Conservation (phyloP, 2,113 vertebrate species). For the Hemiprocne comata region DNA sequence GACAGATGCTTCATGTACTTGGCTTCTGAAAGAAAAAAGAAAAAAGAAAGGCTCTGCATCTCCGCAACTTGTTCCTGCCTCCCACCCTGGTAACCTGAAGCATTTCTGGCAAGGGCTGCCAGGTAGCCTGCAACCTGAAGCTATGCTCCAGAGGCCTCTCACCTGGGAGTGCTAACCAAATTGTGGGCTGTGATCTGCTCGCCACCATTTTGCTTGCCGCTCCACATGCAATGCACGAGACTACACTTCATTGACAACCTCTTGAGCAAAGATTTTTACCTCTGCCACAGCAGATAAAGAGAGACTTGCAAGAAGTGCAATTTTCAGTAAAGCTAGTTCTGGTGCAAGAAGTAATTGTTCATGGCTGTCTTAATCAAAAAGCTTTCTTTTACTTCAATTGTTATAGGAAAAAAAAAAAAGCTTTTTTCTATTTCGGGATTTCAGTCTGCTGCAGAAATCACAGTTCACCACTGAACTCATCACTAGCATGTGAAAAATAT, state of each 20-base stretch:
- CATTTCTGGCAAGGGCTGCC: background rate
- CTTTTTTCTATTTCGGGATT: background rate
- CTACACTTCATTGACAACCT: background rate
- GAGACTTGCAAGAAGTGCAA: background rate
- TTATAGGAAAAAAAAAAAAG: background rate
- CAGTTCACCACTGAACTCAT: background rate
- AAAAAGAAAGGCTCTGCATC: background rate
- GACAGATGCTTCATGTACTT: background rate
- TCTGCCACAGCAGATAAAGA: background rate
- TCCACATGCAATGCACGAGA: background rate
- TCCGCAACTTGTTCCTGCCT: background rate
- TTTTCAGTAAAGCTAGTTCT: background rate
- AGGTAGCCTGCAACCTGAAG: background rate
- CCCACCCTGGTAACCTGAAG: background rate
- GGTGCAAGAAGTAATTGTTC: background rate
- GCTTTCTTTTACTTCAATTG: background rate
- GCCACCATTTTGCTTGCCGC: background rate
- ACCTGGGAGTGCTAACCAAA: background rate
- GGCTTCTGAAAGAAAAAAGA: background rate
- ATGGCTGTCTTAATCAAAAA: background rate
- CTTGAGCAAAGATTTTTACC: background rate
- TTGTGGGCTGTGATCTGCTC: background rate
- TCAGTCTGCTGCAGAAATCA: background rate
- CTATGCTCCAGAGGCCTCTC: background rate
- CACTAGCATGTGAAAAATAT: background rate